Conservation (phyloP, 2,888 invertebrate species). For the Catonia carolina region DNA sequence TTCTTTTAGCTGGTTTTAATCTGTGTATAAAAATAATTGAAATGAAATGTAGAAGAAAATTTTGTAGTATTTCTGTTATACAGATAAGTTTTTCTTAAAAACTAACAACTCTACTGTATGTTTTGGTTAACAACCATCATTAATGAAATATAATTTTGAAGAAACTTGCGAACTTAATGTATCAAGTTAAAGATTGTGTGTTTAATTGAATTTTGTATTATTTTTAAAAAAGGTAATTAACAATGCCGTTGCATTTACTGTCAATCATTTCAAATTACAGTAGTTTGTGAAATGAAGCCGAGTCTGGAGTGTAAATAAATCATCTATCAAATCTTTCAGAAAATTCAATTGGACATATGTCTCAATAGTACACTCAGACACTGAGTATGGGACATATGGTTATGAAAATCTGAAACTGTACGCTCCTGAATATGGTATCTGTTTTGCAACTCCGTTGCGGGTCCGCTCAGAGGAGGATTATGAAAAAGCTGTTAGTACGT, state of each 20-base stretch:
- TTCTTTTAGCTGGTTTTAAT: no score
- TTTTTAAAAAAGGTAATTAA: neutral
- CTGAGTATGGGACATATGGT: slow-evolving; percentile 50
- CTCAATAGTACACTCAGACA: slow-evolving; percentile 49
- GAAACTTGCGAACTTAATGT: no score
- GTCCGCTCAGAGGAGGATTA: slow-evolving; percentile 43
- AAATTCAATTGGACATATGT: slow-evolving; percentile 50
- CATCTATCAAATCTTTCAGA: slow-evolving; percentile 37
- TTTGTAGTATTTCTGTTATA: no score
- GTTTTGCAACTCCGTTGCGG: slow-evolving; percentile 45
- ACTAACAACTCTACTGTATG: no score
- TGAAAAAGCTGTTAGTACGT: slow-evolving; percentile 43
- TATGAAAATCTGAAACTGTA: slow-evolving; percentile 44
- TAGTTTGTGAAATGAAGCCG: neutral
- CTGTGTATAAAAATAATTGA: no score
- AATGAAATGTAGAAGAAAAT: no score
- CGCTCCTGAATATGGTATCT: slow-evolving; percentile 45
- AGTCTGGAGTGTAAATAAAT: neutral
- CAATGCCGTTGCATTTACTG: no score
- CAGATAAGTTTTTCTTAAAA: no score
- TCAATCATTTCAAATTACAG: neutral
- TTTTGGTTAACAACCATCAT: no score
- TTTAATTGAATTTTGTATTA: neutral
- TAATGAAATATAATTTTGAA: no score
- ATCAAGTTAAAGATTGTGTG: no score